Evolutionary conservation across 2,797 vertebrate genomes (phyloP).

Genomic region (Amblyraja radiata): DNA sequence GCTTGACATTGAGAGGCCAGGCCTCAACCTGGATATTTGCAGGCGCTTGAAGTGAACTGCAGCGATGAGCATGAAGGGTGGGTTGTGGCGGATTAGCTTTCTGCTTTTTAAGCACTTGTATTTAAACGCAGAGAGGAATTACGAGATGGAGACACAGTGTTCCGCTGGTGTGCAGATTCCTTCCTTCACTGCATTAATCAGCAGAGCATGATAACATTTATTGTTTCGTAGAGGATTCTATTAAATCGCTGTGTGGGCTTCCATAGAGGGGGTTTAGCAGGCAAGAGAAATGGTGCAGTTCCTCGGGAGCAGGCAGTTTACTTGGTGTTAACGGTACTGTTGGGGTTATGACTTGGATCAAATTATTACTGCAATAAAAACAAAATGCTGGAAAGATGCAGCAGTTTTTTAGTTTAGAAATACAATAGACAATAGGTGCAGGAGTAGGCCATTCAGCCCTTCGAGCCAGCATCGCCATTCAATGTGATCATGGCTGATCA

Average conservation of each 20-base stretch:
- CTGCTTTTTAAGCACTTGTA: not conserved
- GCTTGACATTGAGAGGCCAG: not conserved
- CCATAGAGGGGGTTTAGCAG: not conserved
- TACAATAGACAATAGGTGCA: too few relatives aligned
- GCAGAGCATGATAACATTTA: not conserved
- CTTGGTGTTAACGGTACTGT: not conserved
- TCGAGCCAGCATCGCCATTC: too few relatives aligned
- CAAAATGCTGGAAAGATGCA: not conserved
- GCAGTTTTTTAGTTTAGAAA: too few relatives aligned
- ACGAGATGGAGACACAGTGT: not conserved
- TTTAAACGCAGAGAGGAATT: not conserved
- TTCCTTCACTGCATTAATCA: not conserved
- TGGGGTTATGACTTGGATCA: not conserved
- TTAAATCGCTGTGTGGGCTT: not conserved
- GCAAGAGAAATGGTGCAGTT: not conserved
- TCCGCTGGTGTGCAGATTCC: not conserved
- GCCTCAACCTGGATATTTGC: not conserved
- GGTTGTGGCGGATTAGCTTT: not conserved
- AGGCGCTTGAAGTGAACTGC: too few relatives aligned
- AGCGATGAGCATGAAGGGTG: not conserved
- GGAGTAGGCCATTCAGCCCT: too few relatives aligned
- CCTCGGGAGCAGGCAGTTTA: not conserved
- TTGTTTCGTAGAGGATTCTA: not conserved
- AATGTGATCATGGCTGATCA: too few relatives aligned
- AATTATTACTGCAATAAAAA: not conserved